phyloP scores from a whole-genome alignment of 2,888 invertebrate genomes.

The Cremastobaeus sp. region DNA sequence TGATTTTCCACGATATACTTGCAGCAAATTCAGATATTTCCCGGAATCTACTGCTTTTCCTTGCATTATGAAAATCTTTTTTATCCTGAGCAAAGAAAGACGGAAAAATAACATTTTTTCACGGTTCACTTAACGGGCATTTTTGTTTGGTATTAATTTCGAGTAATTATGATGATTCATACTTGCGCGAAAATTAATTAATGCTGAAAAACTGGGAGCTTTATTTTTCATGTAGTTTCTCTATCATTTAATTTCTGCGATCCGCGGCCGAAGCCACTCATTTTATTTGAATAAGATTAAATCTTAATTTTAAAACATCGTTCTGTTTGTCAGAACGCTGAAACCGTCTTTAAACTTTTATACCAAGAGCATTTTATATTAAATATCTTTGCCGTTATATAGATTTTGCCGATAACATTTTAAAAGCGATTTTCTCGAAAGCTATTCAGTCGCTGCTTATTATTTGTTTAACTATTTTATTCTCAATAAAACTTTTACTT shows the following conservation, averaged over 20 bases:
- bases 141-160: constrained; percentile 23
- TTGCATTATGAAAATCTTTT: too few species aligned
- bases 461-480: constrained; percentile 1
- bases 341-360: constrained; percentile 41
- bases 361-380: constrained; percentile 24
- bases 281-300: constrained; percentile 54
- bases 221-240: constrained; percentile 38
- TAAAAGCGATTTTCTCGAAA: too few species aligned
- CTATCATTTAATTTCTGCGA: constrained; percentile 36
- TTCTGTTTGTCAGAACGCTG: constrained; percentile 36
- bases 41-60: too few species aligned
- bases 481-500: constrained; percentile 7
- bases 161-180: constrained; percentile 23
- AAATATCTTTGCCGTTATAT: constrained; percentile 18
- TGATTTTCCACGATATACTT: too few species aligned
- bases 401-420: constrained; percentile 27
- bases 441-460: too few species aligned
- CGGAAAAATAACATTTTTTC: background rate
- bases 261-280: constrained; percentile 1
- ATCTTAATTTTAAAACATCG: constrained; percentile 50
- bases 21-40: too few species aligned
- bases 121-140: too few species aligned
- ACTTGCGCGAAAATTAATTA: constrained; percentile 36
- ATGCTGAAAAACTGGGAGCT: constrained; percentile 24
- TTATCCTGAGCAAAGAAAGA: background rate